These are phyloP conservation scores for Danio tinwini DNA, from an alignment of 2,797 vertebrate species.

Conservation along the genomic window DNA sequence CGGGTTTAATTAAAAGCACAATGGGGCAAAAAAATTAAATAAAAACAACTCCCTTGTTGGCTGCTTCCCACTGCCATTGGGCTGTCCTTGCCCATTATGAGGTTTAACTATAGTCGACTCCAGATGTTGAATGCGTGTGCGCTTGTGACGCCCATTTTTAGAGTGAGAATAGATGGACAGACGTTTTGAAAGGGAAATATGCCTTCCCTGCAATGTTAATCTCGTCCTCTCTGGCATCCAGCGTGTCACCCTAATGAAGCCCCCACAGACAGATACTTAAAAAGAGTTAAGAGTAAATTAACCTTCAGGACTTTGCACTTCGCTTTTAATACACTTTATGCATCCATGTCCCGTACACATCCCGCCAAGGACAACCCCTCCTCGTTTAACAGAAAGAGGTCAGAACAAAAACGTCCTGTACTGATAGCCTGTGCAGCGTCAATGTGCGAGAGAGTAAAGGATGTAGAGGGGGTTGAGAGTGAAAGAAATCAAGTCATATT, in stretches of 20 bases:
- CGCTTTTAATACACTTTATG: conserved; percentile 67
- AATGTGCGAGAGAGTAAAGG: conserved; percentile 62
- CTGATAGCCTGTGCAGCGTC: conserved; percentile 68
- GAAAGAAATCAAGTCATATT: conserved; percentile 36
- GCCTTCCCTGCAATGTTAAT: conserved; percentile 77
- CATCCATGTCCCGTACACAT: conserved; percentile 64
- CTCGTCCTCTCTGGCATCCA: conserved; percentile 71
- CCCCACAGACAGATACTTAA: conserved; percentile 81
- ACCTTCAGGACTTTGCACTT: conserved; percentile 80
- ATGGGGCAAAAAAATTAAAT: conserved; percentile 15
- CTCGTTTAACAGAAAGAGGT: conserved; percentile 76
- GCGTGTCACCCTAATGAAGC: conserved; percentile 82
- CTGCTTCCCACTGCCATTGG: conserved; percentile 41
- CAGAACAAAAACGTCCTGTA: conserved; percentile 71
- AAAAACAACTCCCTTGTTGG: conserved; percentile 53
- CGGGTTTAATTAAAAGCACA: conserved; percentile 57
- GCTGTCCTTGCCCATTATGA: conserved; percentile 65
- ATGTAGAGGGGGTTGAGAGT: conserved; percentile 1
- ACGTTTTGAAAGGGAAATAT: conserved; percentile 48
- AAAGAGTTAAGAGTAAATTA: conserved; percentile 86
- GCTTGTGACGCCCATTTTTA: conserved; percentile 60
- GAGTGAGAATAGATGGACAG: conserved; percentile 67
- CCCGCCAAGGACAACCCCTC: conserved; percentile 75
- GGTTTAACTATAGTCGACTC: conserved; percentile 66
- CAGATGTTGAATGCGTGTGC: conserved; percentile 73